These are phyloP conservation scores for Sesia apiformis DNA, from an alignment of 2,888 invertebrate genomes.

Conservation along the genomic window DNA sequence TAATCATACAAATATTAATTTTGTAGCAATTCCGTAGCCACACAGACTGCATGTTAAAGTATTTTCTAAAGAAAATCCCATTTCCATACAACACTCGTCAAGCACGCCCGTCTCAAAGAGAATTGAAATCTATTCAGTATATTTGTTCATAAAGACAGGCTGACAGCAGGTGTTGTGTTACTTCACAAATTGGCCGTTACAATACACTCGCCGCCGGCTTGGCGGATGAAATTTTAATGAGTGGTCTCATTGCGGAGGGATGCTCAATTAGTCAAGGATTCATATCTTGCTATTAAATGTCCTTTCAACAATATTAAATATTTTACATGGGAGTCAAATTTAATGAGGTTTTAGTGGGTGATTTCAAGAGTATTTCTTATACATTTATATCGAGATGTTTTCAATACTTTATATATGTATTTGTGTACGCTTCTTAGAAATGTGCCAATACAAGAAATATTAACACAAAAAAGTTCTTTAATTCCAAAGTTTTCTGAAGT, in stretches of 20 bases:
- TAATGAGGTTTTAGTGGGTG: neutral
- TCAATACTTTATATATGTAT: no score
- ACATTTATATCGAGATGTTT: no score
- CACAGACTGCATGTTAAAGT: no score
- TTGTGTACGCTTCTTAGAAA: no score
- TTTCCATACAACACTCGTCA: slow-evolving; percentile 2
- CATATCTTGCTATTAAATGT: neutral
- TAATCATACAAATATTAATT: no score
- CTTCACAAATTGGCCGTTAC: neutral
- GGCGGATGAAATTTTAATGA: slow-evolving; percentile 57
- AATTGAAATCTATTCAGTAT: neutral
- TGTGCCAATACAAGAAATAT: no score
- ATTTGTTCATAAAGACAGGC: neutral
- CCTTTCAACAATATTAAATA: neutral
- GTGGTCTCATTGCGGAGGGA: slow-evolving; percentile 29
- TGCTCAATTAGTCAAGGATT: slow-evolving; percentile 39
- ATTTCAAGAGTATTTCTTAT: no score
- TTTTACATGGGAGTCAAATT: neutral
- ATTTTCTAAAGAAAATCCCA: no score
- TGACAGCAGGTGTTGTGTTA: neutral
- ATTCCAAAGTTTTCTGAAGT: no score
- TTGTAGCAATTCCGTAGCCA: no score
- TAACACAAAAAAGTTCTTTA: no score
- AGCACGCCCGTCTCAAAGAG: no score
- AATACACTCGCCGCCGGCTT: slow-evolving; percentile 27